Percentiles rank a stretch among this genome's conserved stretches.
Evolutionary conservation across 2,113 vertebrate species (phyloP).

Genomic region (Dromiciops gliroides): DNA sequence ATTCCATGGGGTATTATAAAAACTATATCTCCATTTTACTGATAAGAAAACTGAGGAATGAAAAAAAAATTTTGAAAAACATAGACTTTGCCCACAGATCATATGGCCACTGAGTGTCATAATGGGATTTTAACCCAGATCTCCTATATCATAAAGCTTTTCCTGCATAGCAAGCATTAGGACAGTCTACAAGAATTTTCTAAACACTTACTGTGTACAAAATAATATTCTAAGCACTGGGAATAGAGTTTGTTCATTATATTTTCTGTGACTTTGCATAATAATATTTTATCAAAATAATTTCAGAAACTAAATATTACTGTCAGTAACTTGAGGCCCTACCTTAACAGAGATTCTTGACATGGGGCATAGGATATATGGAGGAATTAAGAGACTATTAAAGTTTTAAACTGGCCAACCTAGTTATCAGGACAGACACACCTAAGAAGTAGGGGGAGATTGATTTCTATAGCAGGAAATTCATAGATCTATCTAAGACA

Average conservation of each 20-base stretch:
- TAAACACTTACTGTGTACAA: background rate
- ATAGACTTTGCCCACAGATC: background rate
- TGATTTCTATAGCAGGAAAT: no score
- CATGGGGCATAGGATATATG: no score
- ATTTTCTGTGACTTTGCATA: background rate
- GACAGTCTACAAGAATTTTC: background rate
- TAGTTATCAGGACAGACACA: no score
- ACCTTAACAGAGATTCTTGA: background rate
- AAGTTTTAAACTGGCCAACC: no score
- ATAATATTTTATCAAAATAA: constrained; percentile 62
- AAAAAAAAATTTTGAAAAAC: background rate
- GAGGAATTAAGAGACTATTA: no score
- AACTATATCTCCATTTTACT: background rate
- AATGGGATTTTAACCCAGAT: background rate
- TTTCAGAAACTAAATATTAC: constrained; percentile 12
- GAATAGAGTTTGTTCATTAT: background rate
- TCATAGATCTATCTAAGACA: no score
- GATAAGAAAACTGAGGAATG: background rate
- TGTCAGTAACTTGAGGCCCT: background rate
- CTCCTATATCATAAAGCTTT: background rate
- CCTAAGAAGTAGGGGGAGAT: no score
- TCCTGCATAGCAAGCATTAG: background rate
- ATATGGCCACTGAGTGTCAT: background rate
- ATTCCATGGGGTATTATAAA: background rate
- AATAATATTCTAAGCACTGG: background rate